Evolutionary conservation across 2,797 vertebrate genomes (phyloP).

Genomic region (Anomalospiza imberbis): DNA sequence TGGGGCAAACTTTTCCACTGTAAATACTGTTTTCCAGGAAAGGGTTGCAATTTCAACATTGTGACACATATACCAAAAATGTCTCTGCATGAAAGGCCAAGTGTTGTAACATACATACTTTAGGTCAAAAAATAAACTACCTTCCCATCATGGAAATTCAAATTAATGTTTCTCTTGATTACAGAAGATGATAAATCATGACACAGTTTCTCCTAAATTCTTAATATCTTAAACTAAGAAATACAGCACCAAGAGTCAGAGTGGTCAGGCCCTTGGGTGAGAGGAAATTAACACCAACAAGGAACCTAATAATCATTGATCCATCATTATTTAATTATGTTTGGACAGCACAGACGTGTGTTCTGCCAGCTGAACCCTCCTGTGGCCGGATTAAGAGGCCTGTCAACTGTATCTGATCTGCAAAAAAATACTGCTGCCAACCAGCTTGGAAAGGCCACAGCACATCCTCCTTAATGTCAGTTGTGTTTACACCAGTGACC

Average conservation of each 20-base stretch:
- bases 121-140: neutral
- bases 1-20: neutral
- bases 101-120: neutral
- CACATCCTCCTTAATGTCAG: neutral
- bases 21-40: neutral
- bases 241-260: neutral
- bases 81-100: neutral
- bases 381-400: neutral
- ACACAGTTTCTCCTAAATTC: neutral
- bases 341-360: neutral
- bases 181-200: neutral
- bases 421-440: neutral
- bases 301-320: slow-evolving; percentile 36
- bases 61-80: neutral
- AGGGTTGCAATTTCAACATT: neutral
- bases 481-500: neutral
- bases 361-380: slow-evolving; percentile 21
- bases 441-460: neutral
- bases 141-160: neutral
- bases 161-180: neutral
- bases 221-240: neutral
- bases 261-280: neutral
- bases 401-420: slow-evolving; percentile 14
- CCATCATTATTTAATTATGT: slow-evolving; percentile 32
- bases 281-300: neutral